Percentiles rank a stretch among this genome's conserved stretches.
These are phyloP conservation scores for Petrocephalus zakoni DNA, from an alignment of 2,113 vertebrate genomes.

Conservation along the genomic window DNA sequence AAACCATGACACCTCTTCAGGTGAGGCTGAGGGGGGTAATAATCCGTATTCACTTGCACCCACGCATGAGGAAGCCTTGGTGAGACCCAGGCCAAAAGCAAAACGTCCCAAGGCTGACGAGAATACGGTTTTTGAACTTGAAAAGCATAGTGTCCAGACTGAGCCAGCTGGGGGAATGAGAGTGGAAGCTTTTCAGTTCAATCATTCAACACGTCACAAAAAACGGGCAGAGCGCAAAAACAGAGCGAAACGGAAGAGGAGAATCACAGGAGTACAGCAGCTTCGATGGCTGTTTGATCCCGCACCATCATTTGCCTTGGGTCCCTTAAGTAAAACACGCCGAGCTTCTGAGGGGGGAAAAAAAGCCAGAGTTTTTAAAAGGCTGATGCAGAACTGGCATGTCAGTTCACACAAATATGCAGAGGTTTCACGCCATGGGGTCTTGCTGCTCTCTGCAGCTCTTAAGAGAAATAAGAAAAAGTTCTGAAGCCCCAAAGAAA, in stretches of 20 bases:
- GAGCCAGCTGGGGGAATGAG: background rate
- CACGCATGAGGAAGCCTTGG: background rate
- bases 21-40: background rate
- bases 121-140: background rate
- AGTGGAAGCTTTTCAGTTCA: background rate
- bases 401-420: no score
- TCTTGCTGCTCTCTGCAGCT: background rate
- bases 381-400: background rate
- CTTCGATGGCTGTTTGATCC: background rate
- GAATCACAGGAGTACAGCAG: background rate
- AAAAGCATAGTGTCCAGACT: background rate
- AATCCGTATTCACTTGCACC: background rate
- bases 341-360: background rate
- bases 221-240: background rate
- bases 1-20: background rate
- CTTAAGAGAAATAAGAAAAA: background rate
- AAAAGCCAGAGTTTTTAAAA: background rate
- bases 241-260: background rate
- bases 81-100: background rate
- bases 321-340: background rate
- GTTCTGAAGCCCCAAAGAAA: background rate
- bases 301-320: background rate
- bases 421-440: background rate
- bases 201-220: background rate
- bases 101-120: background rate